A percentile compares a stretch with the other conserved stretches of the same genome.
phyloP scores from a whole-genome alignment of 1,140 invertebrate species.

The Trypoxylus dichotomus region DNA sequence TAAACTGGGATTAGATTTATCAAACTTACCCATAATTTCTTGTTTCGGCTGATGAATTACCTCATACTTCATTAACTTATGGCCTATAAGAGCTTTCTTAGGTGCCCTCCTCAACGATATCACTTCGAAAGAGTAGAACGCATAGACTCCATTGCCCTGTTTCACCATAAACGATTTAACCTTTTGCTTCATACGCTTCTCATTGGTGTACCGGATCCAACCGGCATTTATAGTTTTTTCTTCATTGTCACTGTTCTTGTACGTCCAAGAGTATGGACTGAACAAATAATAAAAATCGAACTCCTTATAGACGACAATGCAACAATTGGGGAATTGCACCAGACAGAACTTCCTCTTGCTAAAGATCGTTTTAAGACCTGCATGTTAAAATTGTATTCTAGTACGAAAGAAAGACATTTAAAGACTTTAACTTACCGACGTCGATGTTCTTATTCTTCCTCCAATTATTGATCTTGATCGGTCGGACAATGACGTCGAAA shows the following conservation, averaged over 20 bases:
- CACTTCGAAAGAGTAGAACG: conserved; percentile 59
- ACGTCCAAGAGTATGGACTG: conserved; percentile 57
- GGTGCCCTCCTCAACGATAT: conserved; percentile 58
- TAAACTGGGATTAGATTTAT: too few relatives aligned
- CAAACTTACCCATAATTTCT: too few relatives aligned
- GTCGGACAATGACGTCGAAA: conserved; percentile 58
- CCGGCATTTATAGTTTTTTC: conserved; percentile 38
- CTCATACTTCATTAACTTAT: too few relatives aligned
- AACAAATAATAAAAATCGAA: conserved; percentile 61
- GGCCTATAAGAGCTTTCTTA: conserved; percentile 48
- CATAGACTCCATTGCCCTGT: conserved; percentile 35
- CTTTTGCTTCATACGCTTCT: conserved; percentile 39
- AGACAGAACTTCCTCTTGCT: conserved; percentile 57
- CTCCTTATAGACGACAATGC: conserved; percentile 57
- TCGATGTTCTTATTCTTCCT: conserved; percentile 58
- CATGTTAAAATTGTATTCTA: too few relatives aligned
- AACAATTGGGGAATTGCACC: conserved; percentile 57
- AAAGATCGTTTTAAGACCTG: conserved; percentile 46
- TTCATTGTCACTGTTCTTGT: conserved; percentile 36
- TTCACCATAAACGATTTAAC: conserved; percentile 41
- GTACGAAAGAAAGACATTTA: not conserved
- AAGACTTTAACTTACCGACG: conserved; percentile 45
- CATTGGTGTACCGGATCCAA: conserved; percentile 43
- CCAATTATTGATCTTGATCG: conserved; percentile 43
- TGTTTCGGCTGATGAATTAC: too few relatives aligned